Conservation (phyloP, 2,113 vertebrate genomes). For the Albula goreensis region DNA sequence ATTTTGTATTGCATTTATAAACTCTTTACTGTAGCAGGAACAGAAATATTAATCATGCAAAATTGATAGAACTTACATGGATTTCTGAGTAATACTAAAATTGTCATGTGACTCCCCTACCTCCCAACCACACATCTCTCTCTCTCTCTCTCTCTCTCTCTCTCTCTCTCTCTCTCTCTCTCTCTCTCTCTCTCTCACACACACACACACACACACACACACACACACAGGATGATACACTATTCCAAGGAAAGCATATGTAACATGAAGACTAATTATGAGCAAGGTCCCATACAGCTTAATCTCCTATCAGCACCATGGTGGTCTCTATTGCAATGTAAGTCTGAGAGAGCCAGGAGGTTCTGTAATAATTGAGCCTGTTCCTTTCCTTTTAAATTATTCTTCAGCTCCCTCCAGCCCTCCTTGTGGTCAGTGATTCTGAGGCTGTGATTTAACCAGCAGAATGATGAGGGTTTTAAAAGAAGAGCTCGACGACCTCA, state of each 20-base stretch:
- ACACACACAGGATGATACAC: too few relatives aligned
- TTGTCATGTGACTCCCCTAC: not conserved
- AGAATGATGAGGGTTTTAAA: not conserved
- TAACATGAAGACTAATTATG: constrained; percentile 39
- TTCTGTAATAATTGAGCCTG: constrained; percentile 38
- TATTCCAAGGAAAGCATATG: constrained; percentile 15
- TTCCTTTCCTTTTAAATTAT: constrained; percentile 20
- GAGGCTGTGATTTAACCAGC: constrained; percentile 1
- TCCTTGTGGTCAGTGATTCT: constrained; percentile 16
- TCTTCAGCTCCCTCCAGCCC: constrained; percentile 17
- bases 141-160: too few relatives aligned
- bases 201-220: too few relatives aligned
- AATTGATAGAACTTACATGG: not conserved
- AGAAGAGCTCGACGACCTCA: not conserved
- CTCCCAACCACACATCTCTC: too few relatives aligned
- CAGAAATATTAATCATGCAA: not conserved
- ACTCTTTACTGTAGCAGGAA: too few relatives aligned
- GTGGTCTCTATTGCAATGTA: constrained; percentile 33
- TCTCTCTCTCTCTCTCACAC: too few relatives aligned
- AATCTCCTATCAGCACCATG: constrained; percentile 30
- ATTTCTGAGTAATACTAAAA: not conserved
- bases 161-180: too few relatives aligned
- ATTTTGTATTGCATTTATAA: not conserved
- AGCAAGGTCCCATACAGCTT: constrained; percentile 26
- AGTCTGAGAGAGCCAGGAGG: constrained; percentile 35